Conservation (phyloP, 2,888 invertebrate genomes). For the Thelaira solivaga region DNA sequence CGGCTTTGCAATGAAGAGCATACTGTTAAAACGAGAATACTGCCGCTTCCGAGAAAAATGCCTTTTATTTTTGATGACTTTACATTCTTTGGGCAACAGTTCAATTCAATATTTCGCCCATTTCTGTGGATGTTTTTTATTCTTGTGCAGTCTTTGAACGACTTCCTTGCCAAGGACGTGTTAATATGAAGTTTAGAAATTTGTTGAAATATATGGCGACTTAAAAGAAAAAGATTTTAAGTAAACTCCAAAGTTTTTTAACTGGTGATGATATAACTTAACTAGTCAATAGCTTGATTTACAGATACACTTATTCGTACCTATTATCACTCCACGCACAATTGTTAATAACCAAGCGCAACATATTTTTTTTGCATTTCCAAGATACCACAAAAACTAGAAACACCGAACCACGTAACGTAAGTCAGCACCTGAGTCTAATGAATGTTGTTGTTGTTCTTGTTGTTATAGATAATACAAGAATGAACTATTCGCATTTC, state of each 20-base stretch:
- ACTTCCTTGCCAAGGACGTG: background rate
- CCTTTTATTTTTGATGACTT: conserved; percentile 61
- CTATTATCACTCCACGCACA: conserved; percentile 41
- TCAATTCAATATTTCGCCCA: background rate
- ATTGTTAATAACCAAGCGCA: conserved; percentile 42
- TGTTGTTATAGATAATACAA: too few relatives aligned
- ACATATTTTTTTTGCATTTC: conserved; percentile 25
- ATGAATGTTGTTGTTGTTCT: too few relatives aligned
- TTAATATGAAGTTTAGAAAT: conserved; percentile 33
- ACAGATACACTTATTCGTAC: background rate
- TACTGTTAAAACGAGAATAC: conserved; percentile 68
- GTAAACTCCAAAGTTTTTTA: background rate
- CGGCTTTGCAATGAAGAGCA: conserved; percentile 66
- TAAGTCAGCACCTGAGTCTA: too few relatives aligned
- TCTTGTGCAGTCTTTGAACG: conserved; percentile 10
- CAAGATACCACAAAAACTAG: too few relatives aligned
- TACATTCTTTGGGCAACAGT: background rate
- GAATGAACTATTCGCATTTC: too few relatives aligned
- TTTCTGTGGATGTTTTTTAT: conserved; percentile 23
- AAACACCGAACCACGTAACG: too few relatives aligned
- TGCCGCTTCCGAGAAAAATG: conserved; percentile 69
- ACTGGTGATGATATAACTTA: conserved; percentile 45
- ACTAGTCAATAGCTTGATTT: background rate
- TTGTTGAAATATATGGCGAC: conserved; percentile 40
- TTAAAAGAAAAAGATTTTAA: background rate